Base-by-base conservation (phyloP, 2,888 invertebrate genomes). In the Vanessa cardui region DNA sequence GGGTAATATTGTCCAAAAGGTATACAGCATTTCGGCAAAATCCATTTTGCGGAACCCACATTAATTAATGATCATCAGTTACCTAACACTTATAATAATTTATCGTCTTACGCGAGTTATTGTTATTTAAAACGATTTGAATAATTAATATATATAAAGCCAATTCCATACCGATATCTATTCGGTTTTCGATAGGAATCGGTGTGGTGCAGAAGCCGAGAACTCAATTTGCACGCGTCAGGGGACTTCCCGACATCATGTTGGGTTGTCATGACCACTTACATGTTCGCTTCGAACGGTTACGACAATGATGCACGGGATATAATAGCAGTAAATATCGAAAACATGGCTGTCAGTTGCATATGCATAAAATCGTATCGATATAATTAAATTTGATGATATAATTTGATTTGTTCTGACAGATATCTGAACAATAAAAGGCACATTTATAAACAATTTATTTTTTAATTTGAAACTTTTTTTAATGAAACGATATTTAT, bases 211-310 rank as follows among this genome's bases (percentile, higher is more conserved):
- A 61, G 80, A 78, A 80, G 82, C 83, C 81, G 85, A 83, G 85
- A 86, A 88, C 84, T 87, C 86, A 84, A 89, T 90, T 89, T 86
- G 80, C 82, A 78, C 83, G 84, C 85, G 75, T 79, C 83, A 78
- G 74, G 82, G 85, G 82, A 80, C 73, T 63, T 74, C 69, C 76
- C 76, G 79, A 71, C 81, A 78, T 80, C 59, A 68, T 84, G 80
- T 82, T 79, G 80, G 80, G 77, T 80, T 85, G 88, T 87, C 87
- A 88, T 78, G 83, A 78, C 74, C 87, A 88, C 81, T 84, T 82
- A 83, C 79, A 74, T 69, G 68, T 45, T 60, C 63, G 69, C 62
- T 69, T 9, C 56, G 56, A 56, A 33, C 39, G 56, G 15, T 39
- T 39, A 18, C 18, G 56, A 56, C 56, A 56, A 56, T 56, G 56